A percentile compares a stretch with the other conserved stretches of the same genome.
Evolutionary conservation across 1,140 invertebrate genomes (phyloP).

Genomic region (Philaenus spumarius): DNA sequence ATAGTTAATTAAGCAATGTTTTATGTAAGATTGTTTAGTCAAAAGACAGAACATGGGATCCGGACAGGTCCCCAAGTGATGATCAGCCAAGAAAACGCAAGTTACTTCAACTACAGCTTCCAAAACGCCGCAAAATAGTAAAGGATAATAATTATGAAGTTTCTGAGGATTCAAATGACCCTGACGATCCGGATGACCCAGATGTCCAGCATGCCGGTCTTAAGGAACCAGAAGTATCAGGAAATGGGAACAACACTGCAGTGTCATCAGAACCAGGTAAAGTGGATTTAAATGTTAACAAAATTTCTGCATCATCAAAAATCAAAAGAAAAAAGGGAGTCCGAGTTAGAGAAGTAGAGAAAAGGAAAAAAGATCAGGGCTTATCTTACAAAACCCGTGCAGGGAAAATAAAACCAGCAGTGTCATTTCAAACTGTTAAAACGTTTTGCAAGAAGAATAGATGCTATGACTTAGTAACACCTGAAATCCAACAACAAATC

Average conservation of each 20-base stretch:
- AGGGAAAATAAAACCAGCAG: neutral
- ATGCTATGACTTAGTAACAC: too few species aligned
- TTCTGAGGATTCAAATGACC: neutral
- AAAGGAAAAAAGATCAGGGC: neutral
- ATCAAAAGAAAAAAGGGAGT: constrained; percentile 20
- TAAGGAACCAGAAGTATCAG: constrained; percentile 3
- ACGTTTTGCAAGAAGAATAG: neutral
- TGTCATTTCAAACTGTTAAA: neutral
- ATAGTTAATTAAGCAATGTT: too few species aligned
- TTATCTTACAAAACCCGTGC: neutral
- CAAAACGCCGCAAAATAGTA: constrained; percentile 13
- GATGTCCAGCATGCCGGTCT: constrained; percentile 28
- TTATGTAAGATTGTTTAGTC: too few species aligned
- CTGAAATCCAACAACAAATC: neutral
- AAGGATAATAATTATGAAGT: neutral
- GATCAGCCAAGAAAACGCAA: too few species aligned
- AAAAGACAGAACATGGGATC: too few species aligned
- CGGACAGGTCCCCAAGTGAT: too few species aligned
- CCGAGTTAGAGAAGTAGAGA: neutral
- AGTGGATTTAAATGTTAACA: constrained; percentile 13
- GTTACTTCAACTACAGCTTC: constrained; percentile 7
- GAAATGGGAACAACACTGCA: constrained; percentile 23
- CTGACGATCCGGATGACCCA: constrained; percentile 24
- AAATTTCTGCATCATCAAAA: constrained; percentile 15
- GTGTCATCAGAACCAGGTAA: neutral